A percentile compares a stretch with the other conserved stretches of the same genome.
Conservation (phyloP, 2,888 invertebrate species). For the Pocota personata region DNA sequence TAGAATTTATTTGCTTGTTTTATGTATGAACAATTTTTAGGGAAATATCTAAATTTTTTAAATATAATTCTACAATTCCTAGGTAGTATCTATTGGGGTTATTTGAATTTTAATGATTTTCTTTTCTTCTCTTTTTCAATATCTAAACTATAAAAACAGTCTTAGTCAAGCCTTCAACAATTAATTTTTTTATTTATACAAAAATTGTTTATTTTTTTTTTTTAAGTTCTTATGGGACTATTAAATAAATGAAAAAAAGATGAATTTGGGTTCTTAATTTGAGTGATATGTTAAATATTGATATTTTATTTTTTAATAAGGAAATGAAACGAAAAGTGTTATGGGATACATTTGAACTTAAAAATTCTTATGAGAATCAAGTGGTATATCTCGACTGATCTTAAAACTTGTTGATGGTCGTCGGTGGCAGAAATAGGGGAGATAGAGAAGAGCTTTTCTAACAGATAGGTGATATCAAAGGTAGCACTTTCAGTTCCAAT, state of each 20-base stretch:
- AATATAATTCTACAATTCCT: slow-evolving; percentile 26
- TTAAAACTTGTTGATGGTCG: too few relatives aligned
- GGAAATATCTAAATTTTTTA: slow-evolving; percentile 19
- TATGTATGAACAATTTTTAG: slow-evolving; percentile 30
- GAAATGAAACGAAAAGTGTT: background rate
- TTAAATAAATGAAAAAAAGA: slow-evolving; percentile 7
- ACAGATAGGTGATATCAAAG: too few relatives aligned
- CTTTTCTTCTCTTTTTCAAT: slow-evolving; percentile 22
- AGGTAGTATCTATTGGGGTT: slow-evolving; percentile 41
- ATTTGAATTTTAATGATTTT: slow-evolving; percentile 17
- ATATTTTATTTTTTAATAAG: slow-evolving; percentile 31
- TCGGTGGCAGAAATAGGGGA: too few relatives aligned
- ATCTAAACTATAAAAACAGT: slow-evolving; percentile 76
- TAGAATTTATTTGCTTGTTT: slow-evolving; percentile 45
- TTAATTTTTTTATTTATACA: slow-evolving; percentile 48
- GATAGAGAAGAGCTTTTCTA: too few relatives aligned
- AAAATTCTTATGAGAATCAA: too few relatives aligned
- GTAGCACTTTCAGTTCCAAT: too few relatives aligned
- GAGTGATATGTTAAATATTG: slow-evolving; percentile 67
- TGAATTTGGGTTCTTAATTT: slow-evolving; percentile 22
- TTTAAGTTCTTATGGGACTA: slow-evolving; percentile 1
- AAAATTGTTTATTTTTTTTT: background rate
- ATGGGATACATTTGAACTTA: background rate
- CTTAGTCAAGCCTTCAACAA: slow-evolving; percentile 77
- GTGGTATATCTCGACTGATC: too few relatives aligned